Conservation (phyloP, 30 jellyfish, hydroid and myxozoan species). For the Turritopsis dohrnii region DNA sequence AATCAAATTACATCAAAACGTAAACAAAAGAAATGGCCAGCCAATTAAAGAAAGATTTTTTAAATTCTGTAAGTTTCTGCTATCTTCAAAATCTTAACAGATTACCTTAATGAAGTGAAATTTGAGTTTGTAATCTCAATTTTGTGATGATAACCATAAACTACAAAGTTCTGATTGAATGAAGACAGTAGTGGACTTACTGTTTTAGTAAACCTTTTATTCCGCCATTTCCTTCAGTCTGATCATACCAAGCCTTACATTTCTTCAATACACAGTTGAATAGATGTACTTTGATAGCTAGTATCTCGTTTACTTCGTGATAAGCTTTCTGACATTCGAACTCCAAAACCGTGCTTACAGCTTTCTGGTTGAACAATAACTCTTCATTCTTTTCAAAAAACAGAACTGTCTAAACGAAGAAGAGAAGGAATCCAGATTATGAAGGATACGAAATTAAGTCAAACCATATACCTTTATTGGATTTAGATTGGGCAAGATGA, state of each 20-base stretch:
- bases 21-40: too few relatives aligned
- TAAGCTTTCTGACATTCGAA: constrained; percentile 46
- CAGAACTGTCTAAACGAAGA: constrained; percentile 33
- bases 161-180: background rate
- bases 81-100: too few relatives aligned
- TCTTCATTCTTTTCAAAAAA: constrained; percentile 41
- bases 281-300: constrained; percentile 63
- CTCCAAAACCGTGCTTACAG: constrained; percentile 45
- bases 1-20: too few relatives aligned
- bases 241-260: constrained; percentile 45
- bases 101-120: too few relatives aligned
- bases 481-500: constrained; percentile 58
- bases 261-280: constrained; percentile 31
- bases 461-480: constrained; percentile 58
- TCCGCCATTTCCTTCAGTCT: constrained; percentile 54
- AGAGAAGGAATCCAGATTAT: background rate
- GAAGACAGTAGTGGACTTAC: constrained; percentile 30
- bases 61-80: too few relatives aligned
- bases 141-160: too few relatives aligned
- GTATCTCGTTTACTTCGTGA: constrained; percentile 68
- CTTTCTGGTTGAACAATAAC: constrained; percentile 36
- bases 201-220: constrained; percentile 42
- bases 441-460: background rate
- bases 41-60: too few relatives aligned
- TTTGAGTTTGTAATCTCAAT: too few relatives aligned